A percentile compares a stretch with the other conserved stretches of the same genome.
phyloP scores from a whole-genome alignment of 2,888 invertebrate species.

The Rhynchonema sp. region DNA sequence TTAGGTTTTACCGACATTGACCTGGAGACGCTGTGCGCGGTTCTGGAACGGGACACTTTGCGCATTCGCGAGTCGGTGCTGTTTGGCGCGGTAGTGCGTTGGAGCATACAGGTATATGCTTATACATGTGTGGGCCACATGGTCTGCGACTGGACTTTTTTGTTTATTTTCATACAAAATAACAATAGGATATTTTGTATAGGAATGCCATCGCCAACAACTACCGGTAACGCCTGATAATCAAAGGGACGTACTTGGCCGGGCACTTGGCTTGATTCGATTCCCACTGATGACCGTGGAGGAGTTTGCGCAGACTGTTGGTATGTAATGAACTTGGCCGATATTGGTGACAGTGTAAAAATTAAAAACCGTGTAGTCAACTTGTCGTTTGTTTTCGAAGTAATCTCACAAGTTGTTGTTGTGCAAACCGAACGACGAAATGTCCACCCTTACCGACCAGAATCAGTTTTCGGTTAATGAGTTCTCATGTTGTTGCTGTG shows the following conservation, averaged over 20 bases:
- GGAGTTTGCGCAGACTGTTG: slow-evolving; percentile 50
- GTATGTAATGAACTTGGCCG: too few species aligned
- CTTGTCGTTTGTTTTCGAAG: background rate
- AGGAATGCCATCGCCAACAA: slow-evolving; percentile 49
- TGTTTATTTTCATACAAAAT: background rate
- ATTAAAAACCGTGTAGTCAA: too few species aligned
- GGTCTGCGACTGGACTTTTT: too few species aligned
- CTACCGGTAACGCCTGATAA: slow-evolving; percentile 46
- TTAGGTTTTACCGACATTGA: slow-evolving; percentile 68
- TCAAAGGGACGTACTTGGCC: slow-evolving; percentile 47
- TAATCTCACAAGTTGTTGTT: background rate
- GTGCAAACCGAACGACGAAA: too few species aligned
- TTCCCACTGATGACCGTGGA: slow-evolving; percentile 67
- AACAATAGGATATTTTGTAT: too few species aligned
- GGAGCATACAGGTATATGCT: slow-evolving; percentile 7
- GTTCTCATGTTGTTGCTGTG: too few species aligned
- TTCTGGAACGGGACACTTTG: slow-evolving; percentile 55
- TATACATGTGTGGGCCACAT: too few species aligned
- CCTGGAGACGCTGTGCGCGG: slow-evolving; percentile 52
- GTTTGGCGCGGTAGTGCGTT: slow-evolving; percentile 48
- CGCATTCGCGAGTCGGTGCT: slow-evolving; percentile 56
- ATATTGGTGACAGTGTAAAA: too few species aligned
- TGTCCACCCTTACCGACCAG: too few species aligned
- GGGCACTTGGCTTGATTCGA: slow-evolving; percentile 50
- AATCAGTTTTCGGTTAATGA: too few species aligned